These are phyloP conservation scores for Euwallacea similis DNA, from an alignment of 1,140 invertebrate genomes.

Conservation along the genomic window DNA sequence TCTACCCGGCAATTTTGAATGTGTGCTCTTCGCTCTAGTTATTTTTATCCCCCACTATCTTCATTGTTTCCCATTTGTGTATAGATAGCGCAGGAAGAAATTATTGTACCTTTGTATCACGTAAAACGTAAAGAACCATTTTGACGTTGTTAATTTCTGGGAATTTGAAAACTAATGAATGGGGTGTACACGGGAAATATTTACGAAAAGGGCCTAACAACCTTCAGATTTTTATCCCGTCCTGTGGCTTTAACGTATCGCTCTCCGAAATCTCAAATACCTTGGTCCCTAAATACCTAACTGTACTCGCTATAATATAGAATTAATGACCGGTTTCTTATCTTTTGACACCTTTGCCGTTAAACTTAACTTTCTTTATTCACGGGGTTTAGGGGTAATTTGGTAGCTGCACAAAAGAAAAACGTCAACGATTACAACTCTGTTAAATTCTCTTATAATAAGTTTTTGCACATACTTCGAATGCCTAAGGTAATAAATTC, in stretches of 20 bases:
- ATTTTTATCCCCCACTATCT: conserved; percentile 10
- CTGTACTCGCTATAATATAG: conserved; percentile 27
- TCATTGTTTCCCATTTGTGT: not conserved
- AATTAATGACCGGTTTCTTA: conserved; percentile 23
- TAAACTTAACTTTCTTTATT: conserved; percentile 6
- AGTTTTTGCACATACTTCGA: no score
- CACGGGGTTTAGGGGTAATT: conserved; percentile 15
- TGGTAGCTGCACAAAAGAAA: not conserved
- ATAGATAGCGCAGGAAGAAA: not conserved
- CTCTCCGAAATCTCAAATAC: conserved; percentile 20
- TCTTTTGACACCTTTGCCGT: conserved; percentile 18
- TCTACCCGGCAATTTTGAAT: conserved; percentile 19
- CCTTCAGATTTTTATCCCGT: conserved; percentile 22
- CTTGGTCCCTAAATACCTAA: conserved; percentile 26
- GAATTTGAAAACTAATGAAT: conserved; percentile 26
- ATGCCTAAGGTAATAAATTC: no score
- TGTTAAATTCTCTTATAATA: no score
- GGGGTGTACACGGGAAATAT: conserved; percentile 7
- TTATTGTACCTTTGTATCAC: not conserved
- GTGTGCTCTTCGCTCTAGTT: conserved; percentile 24
- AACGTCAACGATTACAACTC: no score
- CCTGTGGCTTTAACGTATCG: conserved; percentile 14
- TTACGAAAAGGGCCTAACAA: conserved; percentile 26
- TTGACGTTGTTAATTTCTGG: conserved; percentile 11
- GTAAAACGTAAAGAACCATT: not conserved